Evolutionary conservation across 2,797 vertebrate genomes (phyloP).

Genomic region (Synaphobranchus kaupii): DNA sequence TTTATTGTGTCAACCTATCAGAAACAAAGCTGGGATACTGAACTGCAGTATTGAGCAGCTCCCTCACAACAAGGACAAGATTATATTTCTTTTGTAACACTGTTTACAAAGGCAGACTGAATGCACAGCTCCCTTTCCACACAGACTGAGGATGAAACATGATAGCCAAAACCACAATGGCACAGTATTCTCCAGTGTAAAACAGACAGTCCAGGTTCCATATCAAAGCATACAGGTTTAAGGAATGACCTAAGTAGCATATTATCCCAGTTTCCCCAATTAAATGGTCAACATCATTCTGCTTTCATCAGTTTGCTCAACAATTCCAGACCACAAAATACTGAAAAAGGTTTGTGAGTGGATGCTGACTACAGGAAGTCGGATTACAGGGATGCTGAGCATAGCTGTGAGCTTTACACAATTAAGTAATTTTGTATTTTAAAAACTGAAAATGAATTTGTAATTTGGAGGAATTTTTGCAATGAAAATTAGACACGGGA

Average conservation of each 20-base stretch:
- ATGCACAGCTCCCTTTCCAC: slow-evolving; percentile 19
- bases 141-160: slow-evolving; percentile 26
- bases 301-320: not conserved
- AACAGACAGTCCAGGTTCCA: not conserved
- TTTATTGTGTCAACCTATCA: slow-evolving; percentile 12
- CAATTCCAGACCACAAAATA: not conserved
- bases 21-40: not conserved
- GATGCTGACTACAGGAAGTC: not conserved
- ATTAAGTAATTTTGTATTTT: not conserved
- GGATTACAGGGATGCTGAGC: not conserved
- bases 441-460: slow-evolving; percentile 5
- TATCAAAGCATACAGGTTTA: slow-evolving; percentile 19
- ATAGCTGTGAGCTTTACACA: not conserved
- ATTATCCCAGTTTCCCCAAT: slow-evolving; percentile 11
- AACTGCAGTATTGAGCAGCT: not conserved
- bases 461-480: not conserved
- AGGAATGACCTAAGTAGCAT: slow-evolving; percentile 9
- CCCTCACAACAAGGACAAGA: not conserved
- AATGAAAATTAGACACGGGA: not conserved
- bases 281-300: not conserved
- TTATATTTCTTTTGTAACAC: slow-evolving; percentile 3
- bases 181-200: slow-evolving; percentile 27
- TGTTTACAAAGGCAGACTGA: slow-evolving; percentile 27
- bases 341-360: not conserved
- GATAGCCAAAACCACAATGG: slow-evolving; percentile 28